Conservation (phyloP, 1,140 invertebrate genomes). For the Frieseomelitta varia region DNA sequence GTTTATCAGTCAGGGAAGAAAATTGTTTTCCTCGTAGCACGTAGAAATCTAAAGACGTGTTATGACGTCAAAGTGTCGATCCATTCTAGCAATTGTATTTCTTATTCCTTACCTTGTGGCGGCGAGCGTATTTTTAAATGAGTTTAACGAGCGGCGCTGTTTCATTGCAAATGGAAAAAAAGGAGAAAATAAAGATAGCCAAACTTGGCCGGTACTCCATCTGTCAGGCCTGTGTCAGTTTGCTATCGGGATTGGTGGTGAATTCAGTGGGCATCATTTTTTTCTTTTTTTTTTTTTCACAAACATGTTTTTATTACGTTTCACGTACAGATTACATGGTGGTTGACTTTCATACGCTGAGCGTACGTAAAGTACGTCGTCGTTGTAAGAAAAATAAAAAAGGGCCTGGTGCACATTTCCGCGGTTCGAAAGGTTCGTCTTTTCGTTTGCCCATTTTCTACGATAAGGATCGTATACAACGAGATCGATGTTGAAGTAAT, state of each 20-base stretch:
- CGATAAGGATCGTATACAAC: constrained; percentile 35
- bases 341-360: constrained; percentile 64
- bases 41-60: neutral
- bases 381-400: constrained; percentile 70
- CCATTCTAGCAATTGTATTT: no score
- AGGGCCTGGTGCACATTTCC: constrained; percentile 50
- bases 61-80: no score
- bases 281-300: constrained; percentile 31
- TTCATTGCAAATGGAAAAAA: no score
- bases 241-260: neutral
- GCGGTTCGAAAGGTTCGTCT: constrained; percentile 11
- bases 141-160: no score
- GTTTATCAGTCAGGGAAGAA: no score
- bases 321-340: constrained; percentile 62
- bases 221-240: no score
- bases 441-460: neutral
- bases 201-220: no score
- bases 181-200: no score
- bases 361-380: constrained; percentile 63
- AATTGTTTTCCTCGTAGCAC: no score
- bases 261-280: neutral
- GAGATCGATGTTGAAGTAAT: constrained; percentile 35
- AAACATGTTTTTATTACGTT: constrained; percentile 68
- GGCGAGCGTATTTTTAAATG: no score
- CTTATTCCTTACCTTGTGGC: no score